Conservation (phyloP, 1,140 invertebrate genomes). For the Danaus plexippus region DNA sequence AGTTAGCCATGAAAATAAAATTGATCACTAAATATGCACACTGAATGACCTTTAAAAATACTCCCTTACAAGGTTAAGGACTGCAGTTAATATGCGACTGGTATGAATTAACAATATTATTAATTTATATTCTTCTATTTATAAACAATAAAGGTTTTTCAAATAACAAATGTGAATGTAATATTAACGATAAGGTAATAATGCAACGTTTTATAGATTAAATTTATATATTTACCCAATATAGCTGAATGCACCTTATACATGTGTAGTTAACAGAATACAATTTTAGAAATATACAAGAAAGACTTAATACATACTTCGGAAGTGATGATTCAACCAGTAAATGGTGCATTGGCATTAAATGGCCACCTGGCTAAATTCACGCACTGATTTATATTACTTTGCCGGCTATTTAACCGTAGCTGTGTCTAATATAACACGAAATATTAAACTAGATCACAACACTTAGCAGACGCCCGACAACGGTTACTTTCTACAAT, state of each 20-base stretch:
- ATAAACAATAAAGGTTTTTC: background rate
- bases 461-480: constrained; percentile 39
- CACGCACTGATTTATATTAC: constrained; percentile 43
- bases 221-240: too few relatives aligned
- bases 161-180: too few relatives aligned
- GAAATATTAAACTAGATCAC: constrained; percentile 59
- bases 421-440: constrained; percentile 40
- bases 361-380: constrained; percentile 17
- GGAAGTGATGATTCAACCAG: constrained; percentile 48
- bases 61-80: constrained; percentile 44
- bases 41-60: constrained; percentile 40
- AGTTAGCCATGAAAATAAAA: constrained; percentile 47
- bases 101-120: constrained; percentile 8
- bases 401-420: constrained; percentile 43
- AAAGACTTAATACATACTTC: constrained; percentile 30
- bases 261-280: constrained; percentile 22
- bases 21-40: constrained; percentile 32
- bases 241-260: background rate
- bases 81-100: constrained; percentile 24
- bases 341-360: constrained; percentile 14
- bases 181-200: too few relatives aligned
- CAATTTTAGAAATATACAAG: constrained; percentile 10
- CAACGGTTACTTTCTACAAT: constrained; percentile 61
- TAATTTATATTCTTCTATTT: background rate
- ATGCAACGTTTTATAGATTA: too few relatives aligned